Percentiles rank a stretch among this genome's conserved stretches.
Conservation (phyloP, 1,140 invertebrate genomes). For the Colletes gigas region DNA sequence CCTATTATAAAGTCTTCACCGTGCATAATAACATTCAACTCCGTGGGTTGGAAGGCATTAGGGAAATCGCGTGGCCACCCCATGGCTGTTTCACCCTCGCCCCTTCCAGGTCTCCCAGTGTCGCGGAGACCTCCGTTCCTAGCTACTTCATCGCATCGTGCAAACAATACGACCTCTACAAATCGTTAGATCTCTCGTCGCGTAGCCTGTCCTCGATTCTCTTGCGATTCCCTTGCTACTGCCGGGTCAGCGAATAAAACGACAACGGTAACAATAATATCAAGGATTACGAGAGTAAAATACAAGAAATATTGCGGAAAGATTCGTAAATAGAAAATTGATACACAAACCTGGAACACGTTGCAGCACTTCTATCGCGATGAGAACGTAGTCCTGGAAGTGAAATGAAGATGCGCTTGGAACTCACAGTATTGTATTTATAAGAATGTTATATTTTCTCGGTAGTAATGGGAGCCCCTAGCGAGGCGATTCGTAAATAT, state of each 20-base stretch:
- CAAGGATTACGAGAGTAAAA: no score
- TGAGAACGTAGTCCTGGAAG: constrained; percentile 12
- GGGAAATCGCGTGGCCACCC: constrained; percentile 75
- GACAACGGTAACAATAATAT: no score
- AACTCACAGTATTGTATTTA: constrained; percentile 73
- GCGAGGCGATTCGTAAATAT: constrained; percentile 74
- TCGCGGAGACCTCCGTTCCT: background rate
- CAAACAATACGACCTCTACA: constrained; percentile 39
- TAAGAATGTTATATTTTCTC: constrained; percentile 79
- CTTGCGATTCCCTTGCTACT: no score
- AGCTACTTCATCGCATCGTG: background rate
- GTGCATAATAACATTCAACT: constrained; percentile 80
- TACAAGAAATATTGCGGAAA: background rate
- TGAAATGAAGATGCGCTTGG: constrained; percentile 49
- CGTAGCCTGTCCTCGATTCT: background rate
- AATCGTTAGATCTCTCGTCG: constrained; percentile 40
- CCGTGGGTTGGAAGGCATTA: constrained; percentile 79
- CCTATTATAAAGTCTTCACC: constrained; percentile 81
- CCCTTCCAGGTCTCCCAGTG: constrained; percentile 15
- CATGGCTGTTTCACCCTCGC: constrained; percentile 49
- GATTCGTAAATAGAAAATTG: constrained; percentile 29
- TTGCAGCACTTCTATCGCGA: background rate
- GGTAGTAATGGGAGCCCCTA: constrained; percentile 78
- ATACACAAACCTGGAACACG: background rate
- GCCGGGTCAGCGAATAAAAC: no score